Percentiles rank a stretch among this genome's conserved stretches.
Evolutionary conservation across 2,797 vertebrate species (phyloP).

Genomic region (Mormyrops boulengeri): DNA sequence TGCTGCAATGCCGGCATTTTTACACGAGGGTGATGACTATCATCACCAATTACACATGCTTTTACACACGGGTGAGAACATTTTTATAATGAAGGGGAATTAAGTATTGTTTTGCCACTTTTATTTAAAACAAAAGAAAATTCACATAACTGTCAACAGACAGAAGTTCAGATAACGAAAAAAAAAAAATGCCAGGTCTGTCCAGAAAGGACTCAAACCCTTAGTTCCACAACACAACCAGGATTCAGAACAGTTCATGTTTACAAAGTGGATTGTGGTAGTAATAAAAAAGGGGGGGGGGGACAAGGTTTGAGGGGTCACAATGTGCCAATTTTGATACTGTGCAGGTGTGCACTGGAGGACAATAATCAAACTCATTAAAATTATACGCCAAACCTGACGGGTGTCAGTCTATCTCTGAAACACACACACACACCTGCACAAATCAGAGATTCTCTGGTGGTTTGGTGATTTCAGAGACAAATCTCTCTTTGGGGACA

Average conservation of each 20-base stretch:
- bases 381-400: not conserved
- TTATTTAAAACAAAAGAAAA: slow-evolving; percentile 18
- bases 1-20: not conserved
- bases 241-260: slow-evolving; percentile 7
- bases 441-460: not conserved
- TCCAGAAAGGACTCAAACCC: slow-evolving; percentile 14
- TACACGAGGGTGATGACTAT: not conserved
- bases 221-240: slow-evolving; percentile 10
- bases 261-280: not conserved
- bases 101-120: not conserved
- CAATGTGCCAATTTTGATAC: not conserved
- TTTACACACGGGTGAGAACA: not conserved
- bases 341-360: not conserved
- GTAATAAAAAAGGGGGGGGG: not conserved
- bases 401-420: not conserved
- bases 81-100: not conserved
- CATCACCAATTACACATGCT: not conserved
- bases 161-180: slow-evolving; percentile 13
- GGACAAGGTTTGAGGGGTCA: not conserved
- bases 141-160: slow-evolving; percentile 12
- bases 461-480: not conserved
- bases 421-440: not conserved
- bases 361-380: not conserved
- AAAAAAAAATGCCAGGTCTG: not conserved
- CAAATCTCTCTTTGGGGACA: not conserved